Evolutionary conservation across 1,140 invertebrate genomes (phyloP), one percentile per base, ranked within the genome.

Genomic region (Brachionus asplanchnoidis): DNA sequence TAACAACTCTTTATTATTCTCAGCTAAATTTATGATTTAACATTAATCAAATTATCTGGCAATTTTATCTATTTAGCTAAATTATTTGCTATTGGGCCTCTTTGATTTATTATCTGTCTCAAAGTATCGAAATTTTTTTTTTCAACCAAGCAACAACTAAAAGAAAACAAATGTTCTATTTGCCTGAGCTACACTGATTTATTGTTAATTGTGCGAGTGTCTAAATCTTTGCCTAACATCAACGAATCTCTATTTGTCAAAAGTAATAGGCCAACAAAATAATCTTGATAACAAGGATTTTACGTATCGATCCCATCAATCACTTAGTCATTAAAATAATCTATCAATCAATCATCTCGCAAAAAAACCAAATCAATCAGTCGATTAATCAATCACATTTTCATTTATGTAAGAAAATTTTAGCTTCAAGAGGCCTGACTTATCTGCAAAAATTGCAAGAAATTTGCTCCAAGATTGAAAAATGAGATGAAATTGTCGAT

Each of bases 341-440:
- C 66, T 68, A 68, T 68, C 66, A 68, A 68, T 68, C 66, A 68
- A 68, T 68, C 66, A 68, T 68, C 32, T 32, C 12, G 8, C 12
- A 68, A 68, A 66, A 60, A 68, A 68, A 68, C 28, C 32, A 32
- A 68, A 68, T 68, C 66, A 68, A 68, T 68, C 66, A 68, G 66
- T 68, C 66, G 66, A 68, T 68, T 68, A 68, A 68, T 68, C 66
- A 68, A 68, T 68, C 66, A 68, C 66, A 68, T 68, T 68, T 60
- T 60, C 53, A 60, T 60, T 68, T 68, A 68, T 68, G 32, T 68
- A 68, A 68, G 60, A 66, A 66, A 66, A 28, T 66, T 66, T 66
- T 14, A 53, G 46, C 46, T 53, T 14, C n/a, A n/a, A 53, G 44
- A 46, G 44, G n/a, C 20, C 53, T 60, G 53, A 60, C 53, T 60